phyloP scores from a whole-genome alignment of 2,113 vertebrate species.

The Campylomormyrus numenius region DNA sequence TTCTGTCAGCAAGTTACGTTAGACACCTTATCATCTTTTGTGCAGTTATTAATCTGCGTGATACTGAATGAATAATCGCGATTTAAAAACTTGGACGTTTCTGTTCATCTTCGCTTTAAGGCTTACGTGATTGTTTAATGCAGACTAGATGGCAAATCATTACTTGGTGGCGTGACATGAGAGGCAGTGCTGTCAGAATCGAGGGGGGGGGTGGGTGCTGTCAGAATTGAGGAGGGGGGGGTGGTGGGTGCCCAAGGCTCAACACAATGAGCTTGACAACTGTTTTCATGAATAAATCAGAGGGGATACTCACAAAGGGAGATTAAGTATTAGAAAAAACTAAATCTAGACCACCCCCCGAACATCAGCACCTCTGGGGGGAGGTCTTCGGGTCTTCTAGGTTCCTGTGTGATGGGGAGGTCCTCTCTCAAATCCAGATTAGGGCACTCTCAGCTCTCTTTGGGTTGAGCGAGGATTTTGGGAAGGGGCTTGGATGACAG shows the following conservation, averaged over 20 bases:
- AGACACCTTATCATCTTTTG: background rate
- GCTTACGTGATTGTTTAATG: background rate
- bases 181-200: constrained; percentile 6
- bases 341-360: background rate
- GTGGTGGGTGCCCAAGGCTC: constrained; percentile 43
- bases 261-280: constrained; percentile 27
- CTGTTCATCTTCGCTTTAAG: background rate
- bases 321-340: constrained; percentile 33
- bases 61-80: background rate
- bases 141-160: background rate
- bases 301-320: constrained; percentile 24
- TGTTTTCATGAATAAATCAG: constrained; percentile 54
- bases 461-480: constrained; percentile 46
- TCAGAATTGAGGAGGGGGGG: constrained; percentile 21
- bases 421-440: constrained; percentile 46
- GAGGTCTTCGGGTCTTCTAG: constrained; percentile 12
- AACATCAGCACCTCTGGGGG: background rate
- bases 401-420: background rate
- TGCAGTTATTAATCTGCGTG: background rate
- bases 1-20: background rate
- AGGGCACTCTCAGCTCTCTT: constrained; percentile 33
- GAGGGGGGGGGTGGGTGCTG: constrained; percentile 8
- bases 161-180: background rate
- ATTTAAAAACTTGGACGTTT: background rate
- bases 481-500: constrained; percentile 27